phyloP scores from a whole-genome alignment of 2,113 vertebrate species.

The Gasterosteus aculeatus region DNA sequence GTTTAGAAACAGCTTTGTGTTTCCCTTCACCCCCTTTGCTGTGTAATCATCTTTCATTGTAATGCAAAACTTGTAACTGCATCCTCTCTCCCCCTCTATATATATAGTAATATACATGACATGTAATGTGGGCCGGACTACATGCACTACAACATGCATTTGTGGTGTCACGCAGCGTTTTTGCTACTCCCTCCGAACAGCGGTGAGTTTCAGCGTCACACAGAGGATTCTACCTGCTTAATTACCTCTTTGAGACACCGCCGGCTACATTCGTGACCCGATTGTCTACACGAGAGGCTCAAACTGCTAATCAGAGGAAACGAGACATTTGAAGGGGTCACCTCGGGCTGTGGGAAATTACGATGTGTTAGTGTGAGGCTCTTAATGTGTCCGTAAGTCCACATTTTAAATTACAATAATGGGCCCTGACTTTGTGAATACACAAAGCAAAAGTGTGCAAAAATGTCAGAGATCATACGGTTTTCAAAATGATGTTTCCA shows the following conservation, averaged over 20 bases:
- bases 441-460: background rate
- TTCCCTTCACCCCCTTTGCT: slow-evolving; percentile 45
- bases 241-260: background rate
- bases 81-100: background rate
- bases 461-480: background rate
- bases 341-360: background rate
- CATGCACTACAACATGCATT: slow-evolving; percentile 18
- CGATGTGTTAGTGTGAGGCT: too few species aligned
- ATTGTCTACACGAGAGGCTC: background rate
- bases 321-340: background rate
- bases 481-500: background rate
- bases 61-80: slow-evolving; percentile 33
- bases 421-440: background rate
- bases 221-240: background rate
- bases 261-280: background rate
- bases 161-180: background rate
- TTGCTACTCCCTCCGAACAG: background rate
- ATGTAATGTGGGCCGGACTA: slow-evolving; percentile 2
- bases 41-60: slow-evolving; percentile 31
- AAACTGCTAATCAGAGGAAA: background rate
- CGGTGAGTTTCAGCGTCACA: background rate
- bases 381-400: background rate
- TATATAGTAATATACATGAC: too few species aligned
- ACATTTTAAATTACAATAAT: background rate
- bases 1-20: slow-evolving; percentile 51